These are phyloP conservation scores for Himalopsyche tibetana DNA, from an alignment of 2,888 invertebrate species.

Conservation along the genomic window DNA sequence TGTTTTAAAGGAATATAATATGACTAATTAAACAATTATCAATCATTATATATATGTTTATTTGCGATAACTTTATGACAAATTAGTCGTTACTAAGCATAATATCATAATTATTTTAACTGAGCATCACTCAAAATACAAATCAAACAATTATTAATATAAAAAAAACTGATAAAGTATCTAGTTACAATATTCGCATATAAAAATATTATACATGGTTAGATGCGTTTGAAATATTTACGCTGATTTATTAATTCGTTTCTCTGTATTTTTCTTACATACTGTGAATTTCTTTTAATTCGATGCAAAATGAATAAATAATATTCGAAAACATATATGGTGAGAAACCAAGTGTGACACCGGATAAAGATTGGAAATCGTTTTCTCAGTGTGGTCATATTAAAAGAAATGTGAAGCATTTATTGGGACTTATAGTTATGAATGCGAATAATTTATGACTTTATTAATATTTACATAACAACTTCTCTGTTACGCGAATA, in stretches of 20 bases:
- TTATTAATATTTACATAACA: slow-evolving; percentile 16
- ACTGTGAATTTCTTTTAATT: background rate
- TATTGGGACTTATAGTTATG: background rate
- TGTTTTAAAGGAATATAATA: too few species aligned
- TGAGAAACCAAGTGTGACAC: background rate
- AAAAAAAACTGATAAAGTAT: too few species aligned
- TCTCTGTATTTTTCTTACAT: background rate
- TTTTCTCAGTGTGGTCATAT: background rate
- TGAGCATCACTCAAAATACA: too few species aligned
- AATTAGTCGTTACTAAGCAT: too few species aligned
- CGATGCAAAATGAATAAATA: background rate
- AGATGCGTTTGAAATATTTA: background rate
- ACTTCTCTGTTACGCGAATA: slow-evolving; percentile 38
- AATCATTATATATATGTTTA: too few species aligned
- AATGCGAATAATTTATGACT: background rate
- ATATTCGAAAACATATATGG: background rate
- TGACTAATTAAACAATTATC: too few species aligned
- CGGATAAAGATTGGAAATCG: slow-evolving; percentile 11
- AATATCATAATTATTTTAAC: too few species aligned
- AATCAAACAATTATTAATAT: too few species aligned
- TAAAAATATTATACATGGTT: slow-evolving; percentile 5
- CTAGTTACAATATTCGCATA: background rate
- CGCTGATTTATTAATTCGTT: background rate
- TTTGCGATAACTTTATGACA: too few species aligned
- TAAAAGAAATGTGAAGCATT: background rate